phyloP scores from a whole-genome alignment of 2,888 invertebrate species.

The Drosophila villosipedis region DNA sequence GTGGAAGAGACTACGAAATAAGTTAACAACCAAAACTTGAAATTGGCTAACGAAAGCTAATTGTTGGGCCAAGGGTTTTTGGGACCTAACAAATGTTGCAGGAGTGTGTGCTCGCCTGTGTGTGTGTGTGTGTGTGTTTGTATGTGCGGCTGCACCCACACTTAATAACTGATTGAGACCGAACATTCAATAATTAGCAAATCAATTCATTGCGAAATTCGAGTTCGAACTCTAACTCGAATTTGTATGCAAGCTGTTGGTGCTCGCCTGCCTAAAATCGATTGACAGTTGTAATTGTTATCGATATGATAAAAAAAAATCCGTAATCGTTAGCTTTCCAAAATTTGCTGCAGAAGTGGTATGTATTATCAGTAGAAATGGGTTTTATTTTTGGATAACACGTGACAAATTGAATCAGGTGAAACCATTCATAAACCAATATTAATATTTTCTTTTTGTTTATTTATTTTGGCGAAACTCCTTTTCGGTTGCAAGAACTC shows the following conservation, averaged over 20 bases:
- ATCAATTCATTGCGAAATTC: background rate
- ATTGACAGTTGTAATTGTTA: background rate
- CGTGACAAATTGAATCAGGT: constrained; percentile 9
- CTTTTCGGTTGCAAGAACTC: background rate
- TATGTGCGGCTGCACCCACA: background rate
- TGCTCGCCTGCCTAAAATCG: background rate
- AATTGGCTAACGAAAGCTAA: constrained; percentile 7
- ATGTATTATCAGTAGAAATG: constrained; percentile 1
- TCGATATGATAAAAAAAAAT: background rate
- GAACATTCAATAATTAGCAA: background rate
- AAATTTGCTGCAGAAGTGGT: background rate
- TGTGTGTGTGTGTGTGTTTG: background rate
- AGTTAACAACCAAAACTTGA: constrained; percentile 36
- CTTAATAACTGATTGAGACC: background rate
- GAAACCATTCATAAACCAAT: constrained; percentile 1
- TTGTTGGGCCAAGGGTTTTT: background rate
- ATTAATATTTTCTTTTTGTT: background rate
- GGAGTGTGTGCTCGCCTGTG: background rate
- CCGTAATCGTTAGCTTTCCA: background rate
- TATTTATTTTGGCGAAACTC: background rate
- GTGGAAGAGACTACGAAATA: constrained; percentile 22
- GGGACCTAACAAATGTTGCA: background rate
- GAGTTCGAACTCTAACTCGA: background rate
- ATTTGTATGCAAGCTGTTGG: background rate
- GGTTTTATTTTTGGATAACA: constrained; percentile 12